Evolutionary conservation across 1,140 invertebrate species (phyloP).

Genomic region (Venustaconcha ellipsiformis): DNA sequence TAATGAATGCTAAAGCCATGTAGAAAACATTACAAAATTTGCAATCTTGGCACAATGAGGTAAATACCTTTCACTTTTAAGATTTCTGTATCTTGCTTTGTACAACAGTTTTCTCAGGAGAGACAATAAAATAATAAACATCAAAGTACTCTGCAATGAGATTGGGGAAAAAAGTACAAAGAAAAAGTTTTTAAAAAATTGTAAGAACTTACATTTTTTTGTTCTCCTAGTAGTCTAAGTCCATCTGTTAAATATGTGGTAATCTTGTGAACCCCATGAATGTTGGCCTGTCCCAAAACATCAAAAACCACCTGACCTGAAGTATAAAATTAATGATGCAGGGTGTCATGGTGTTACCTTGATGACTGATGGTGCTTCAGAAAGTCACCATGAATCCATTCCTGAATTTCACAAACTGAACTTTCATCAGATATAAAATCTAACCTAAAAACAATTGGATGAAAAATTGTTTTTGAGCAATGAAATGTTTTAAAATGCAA

Average conservation of each 20-base stretch:
- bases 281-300: slow-evolving; percentile 59
- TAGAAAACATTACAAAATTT: neutral
- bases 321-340: slow-evolving; percentile 9
- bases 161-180: too few relatives aligned
- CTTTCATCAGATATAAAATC: too few relatives aligned
- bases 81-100: neutral
- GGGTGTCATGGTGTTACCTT: neutral
- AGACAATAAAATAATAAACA: neutral
- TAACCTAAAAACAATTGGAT: too few relatives aligned
- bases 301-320: slow-evolving; percentile 64
- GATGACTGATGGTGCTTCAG: too few relatives aligned
- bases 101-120: neutral
- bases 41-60: neutral
- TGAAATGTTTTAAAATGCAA: too few relatives aligned
- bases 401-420: too few relatives aligned
- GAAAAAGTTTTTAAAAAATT: too few relatives aligned
- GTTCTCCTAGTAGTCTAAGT: slow-evolving; percentile 45
- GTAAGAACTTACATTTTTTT: slow-evolving; percentile 50
- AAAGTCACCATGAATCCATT: too few relatives aligned
- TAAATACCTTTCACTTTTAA: neutral
- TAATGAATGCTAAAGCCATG: too few relatives aligned
- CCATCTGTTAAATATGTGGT: slow-evolving; percentile 52
- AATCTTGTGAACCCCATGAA: slow-evolving; percentile 52
- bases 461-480: too few relatives aligned
- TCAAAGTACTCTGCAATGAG: neutral